Base-by-base conservation (phyloP, 2,797 vertebrate species). In the Uromys caudimaculatus region DNA sequence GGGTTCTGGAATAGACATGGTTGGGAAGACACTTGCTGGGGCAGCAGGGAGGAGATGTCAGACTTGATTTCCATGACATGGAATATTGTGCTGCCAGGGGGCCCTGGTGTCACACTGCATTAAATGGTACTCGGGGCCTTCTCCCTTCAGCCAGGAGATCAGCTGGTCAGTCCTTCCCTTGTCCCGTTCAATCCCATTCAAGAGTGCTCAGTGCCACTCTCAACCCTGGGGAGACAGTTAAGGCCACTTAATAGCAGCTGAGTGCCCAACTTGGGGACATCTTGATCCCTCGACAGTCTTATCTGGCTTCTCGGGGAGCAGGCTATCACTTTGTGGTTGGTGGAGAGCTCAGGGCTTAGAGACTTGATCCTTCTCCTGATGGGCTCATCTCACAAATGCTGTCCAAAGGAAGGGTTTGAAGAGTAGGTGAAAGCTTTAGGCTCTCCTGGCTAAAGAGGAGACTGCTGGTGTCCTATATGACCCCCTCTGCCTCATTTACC, bases 61-160 rank as follows among this genome's bases (percentile, higher is more conserved):
- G 69, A 76, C 69, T 60, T 54, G 29, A 50, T 98, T 97, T 97
- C 38, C 4, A 0, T 91, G 96, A 94, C 1, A 1, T 16, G 75
- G 93, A 73, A n/a, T 79, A 24, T 88, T 78, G 47, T 88, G 82
- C 58, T 92, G 95, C 96, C 78, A 27, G 38, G 77, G 78, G 94
- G 27, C 54, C 38, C 78, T 76, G 91, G 75, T 97, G 97, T 97
- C 97, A 97, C 6, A 62, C 38, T 41, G 58, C 86, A 94, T 96
- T 94, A 97, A 83, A 38, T 23, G 14, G n/a, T 64, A 69, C 83
- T 84, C 32, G n/a, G 67, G 79, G 60, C 19, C 79, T 41, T 35
- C 77, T 69, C 81, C 92, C 19, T 64, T 58, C 8, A 75, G 97
- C 60, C 44, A 78, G 58, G 58, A 93, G 88, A 38, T 27, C 84